These are phyloP conservation scores for Sphecodes monilicornis DNA, from an alignment of 2,888 invertebrate species.

Conservation along the genomic window DNA sequence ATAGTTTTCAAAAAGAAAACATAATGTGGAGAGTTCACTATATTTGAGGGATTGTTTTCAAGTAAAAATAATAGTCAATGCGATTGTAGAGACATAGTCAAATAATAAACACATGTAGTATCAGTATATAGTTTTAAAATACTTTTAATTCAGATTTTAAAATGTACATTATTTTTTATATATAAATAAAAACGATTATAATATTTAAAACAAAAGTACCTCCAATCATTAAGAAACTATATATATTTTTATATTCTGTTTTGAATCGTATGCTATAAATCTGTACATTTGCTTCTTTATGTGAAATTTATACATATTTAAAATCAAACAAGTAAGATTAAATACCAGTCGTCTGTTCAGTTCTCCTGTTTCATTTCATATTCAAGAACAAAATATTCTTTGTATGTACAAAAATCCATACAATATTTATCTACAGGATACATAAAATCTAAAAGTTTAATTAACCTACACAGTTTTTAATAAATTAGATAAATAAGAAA, in stretches of 20 bases:
- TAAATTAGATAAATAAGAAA: slow-evolving; percentile 14
- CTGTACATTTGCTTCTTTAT: not conserved
- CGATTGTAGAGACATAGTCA: slow-evolving; percentile 22
- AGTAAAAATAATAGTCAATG: not conserved
- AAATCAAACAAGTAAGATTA: not conserved
- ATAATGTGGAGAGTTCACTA: too few relatives aligned
- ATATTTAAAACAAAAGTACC: not conserved
- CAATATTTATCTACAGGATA: slow-evolving; percentile 30
- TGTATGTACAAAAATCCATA: slow-evolving; percentile 15
- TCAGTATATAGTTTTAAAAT: not conserved
- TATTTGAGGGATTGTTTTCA: too few relatives aligned
- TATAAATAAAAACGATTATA: slow-evolving; percentile 7
- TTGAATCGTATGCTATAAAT: not conserved
- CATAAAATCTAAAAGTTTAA: slow-evolving; percentile 8
- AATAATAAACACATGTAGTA: not conserved
- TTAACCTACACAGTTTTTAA: slow-evolving; percentile 6
- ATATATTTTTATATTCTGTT: not conserved
- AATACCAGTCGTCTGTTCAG: not conserved
- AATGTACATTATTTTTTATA: not conserved
- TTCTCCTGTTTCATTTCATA: not conserved
- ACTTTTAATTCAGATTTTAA: slow-evolving; percentile 2
- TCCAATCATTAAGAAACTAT: slow-evolving; percentile 23
- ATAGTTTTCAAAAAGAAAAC: not conserved
- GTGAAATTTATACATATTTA: not conserved
- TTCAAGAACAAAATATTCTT: slow-evolving; percentile 8